Percentiles rank a stretch among this genome's conserved stretches.
Conservation (phyloP, 1,140 invertebrate genomes). For the Phymastichus coffea region DNA sequence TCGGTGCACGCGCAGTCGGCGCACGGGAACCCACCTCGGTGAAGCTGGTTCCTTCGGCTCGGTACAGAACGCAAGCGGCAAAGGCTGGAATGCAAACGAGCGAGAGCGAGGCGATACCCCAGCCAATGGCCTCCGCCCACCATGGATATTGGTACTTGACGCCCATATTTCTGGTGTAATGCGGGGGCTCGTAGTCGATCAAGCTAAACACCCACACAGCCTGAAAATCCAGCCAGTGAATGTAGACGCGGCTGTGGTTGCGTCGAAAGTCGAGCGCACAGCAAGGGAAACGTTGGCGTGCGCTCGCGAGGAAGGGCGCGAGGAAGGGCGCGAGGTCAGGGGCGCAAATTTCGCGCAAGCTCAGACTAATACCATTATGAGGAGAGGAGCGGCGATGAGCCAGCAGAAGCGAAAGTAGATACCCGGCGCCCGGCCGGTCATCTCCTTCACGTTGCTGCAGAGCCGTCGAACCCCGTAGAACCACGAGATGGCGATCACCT, state of each 20-base stretch:
- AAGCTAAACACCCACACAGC: constrained; percentile 84
- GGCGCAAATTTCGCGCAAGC: too few relatives aligned
- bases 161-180: constrained; percentile 69
- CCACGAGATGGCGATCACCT: constrained; percentile 88
- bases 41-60: constrained; percentile 69
- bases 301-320: too few relatives aligned
- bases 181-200: constrained; percentile 81
- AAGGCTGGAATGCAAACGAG: constrained; percentile 83
- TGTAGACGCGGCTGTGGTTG: too few relatives aligned
- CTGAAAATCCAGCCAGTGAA: constrained; percentile 55
- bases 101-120: constrained; percentile 79
- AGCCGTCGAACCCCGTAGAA: constrained; percentile 84
- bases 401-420: constrained; percentile 84
- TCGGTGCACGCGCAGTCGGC: too few relatives aligned
- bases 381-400: constrained; percentile 75
- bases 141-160: constrained; percentile 76
- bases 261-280: too few relatives aligned
- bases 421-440: constrained; percentile 79
- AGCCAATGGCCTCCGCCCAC: constrained; percentile 86
- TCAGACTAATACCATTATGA: constrained; percentile 80
- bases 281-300: too few relatives aligned
- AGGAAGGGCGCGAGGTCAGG: too few relatives aligned
- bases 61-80: constrained; percentile 71
- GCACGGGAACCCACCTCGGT: constrained; percentile 64
- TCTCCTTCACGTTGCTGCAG: constrained; percentile 80